Base-by-base conservation (phyloP, 2,888 invertebrate genomes). In the Cephus sareptanus region DNA sequence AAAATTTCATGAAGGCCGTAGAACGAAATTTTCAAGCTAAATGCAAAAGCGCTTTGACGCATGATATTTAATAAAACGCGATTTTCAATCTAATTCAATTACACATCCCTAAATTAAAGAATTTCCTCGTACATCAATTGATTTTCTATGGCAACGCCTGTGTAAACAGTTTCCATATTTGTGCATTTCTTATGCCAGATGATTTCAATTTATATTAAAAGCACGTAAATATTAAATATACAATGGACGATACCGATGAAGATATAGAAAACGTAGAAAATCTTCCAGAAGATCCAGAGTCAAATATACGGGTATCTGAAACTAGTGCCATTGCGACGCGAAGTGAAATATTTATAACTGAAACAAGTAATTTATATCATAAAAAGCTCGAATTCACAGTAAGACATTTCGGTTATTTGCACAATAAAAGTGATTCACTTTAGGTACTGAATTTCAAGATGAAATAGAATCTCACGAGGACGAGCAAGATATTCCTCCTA, bases 401-500 rank as follows among this genome's bases (percentile, higher is more conserved):
- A 40, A 15, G 6, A 40, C n/a, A 75, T 73, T 33, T 13, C 37
- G 34, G 76, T 15, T 15, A 31, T 74, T 69, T 56, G 11, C 15
- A 23, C n/a, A 73, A 34, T 74, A 34, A 69, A 40, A 40, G 6
- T 33, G 13, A 15, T 30, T 37, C 34, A 69, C 34, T 74, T 30
- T 15, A 12, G 77, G 33, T 23, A 35, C 68, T 40, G 76, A 23
- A 68, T 37, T 33, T 69, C 73, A 74, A 76, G 73, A 34, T 74
- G 34, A 23, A 33, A n/a, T 31, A 68, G 56, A 56, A 56, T 76
- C 82, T 76, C 79, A 79, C 13, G 71, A 81, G 31, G 76, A 76
- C 34, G 78, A 79, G 23, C 79, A 81, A 37, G 78, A 78, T 31
- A 77, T 68, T 34, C 77, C 80, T 74, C 81, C 79, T 34, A 83